These are phyloP conservation scores for Mallotus villosus DNA, from an alignment of 2,797 vertebrate species.

Conservation along the genomic window DNA sequence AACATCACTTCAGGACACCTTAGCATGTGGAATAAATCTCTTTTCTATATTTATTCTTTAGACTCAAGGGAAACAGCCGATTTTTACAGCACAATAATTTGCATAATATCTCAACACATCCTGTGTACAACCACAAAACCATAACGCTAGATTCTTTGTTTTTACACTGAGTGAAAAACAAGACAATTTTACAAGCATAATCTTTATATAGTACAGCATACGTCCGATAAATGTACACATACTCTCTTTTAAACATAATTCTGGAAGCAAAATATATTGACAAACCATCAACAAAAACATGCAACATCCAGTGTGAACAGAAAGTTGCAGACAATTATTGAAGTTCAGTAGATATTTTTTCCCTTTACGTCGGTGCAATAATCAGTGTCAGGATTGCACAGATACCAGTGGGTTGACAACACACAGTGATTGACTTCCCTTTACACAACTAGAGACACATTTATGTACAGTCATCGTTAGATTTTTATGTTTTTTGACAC, in stretches of 20 bases:
- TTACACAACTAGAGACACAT: conserved; percentile 81
- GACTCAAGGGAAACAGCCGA: conserved; percentile 84
- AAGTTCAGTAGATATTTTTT: conserved; percentile 65
- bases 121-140: conserved; percentile 97
- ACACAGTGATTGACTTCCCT: conserved; percentile 79
- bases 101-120: conserved; percentile 94
- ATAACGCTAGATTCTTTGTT: conserved; percentile 85
- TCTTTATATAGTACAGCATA: conserved; percentile 86
- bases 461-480: conserved; percentile 75
- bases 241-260: conserved; percentile 78
- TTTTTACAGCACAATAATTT: conserved; percentile 93
- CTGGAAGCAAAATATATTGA: conserved; percentile 80
- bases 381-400: conserved; percentile 75
- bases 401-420: conserved; percentile 77
- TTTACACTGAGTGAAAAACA: conserved; percentile 94
- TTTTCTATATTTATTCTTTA: conserved; percentile 95
- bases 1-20: conserved; percentile 35
- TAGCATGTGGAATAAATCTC: conserved; percentile 71
- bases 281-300: conserved; percentile 90
- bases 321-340: conserved; percentile 80
- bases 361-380: conserved; percentile 67
- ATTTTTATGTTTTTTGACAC: conserved; percentile 68
- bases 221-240: conserved; percentile 83
- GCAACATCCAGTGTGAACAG: conserved; percentile 93
- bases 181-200: conserved; percentile 95